Base-by-base conservation (phyloP, 2,888 invertebrate species). In the Ichneumoninae sp. region DNA sequence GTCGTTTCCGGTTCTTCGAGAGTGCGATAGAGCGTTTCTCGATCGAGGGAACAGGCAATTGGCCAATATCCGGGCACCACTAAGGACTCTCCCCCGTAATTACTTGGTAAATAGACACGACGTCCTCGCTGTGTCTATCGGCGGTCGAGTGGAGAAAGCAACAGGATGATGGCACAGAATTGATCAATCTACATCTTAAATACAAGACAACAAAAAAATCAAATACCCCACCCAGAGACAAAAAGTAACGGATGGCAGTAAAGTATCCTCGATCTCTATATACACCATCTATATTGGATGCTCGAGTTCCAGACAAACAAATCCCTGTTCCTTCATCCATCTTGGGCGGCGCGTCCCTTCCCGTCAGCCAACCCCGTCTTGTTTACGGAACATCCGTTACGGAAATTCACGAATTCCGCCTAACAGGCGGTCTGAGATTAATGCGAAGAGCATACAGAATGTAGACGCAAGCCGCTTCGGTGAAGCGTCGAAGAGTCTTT, bases 41-140 rank as follows among this genome's bases (percentile, higher is more conserved):
- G 57, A 80, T 81, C 77, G 47, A 52, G 79, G 60, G 52, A 60
- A 19, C 81, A 77, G 84, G 83, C 86, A 87, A 87, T 87, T 87
- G 87, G 26, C 66, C 80, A 87, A 87, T 87, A 85, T 87, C 87
- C 87, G 87, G 84, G 65, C 16, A 50, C 13, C 50, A 79, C 63
- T 70, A 76, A 80, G 75, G 71, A 57, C 44, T 63, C 79, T 40
- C 63, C 75, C 65, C 19, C 66, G 75, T 80, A 83, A 83, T 80
- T 76, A 57, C 66, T 71, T 66, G 26, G 40, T 66, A 47, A 76
- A 83, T 80, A 52, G 19, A 74, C 69, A 71, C 54, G 52, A 69
- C 16, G 36, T 26, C 44, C 30, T 13, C 44, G 75, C 50, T 40
- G 10, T 13, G 16, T 19, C 30, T 30, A 50, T 22, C 36, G 26